These are phyloP conservation scores for Dendrocincla fuliginosa DNA, from an alignment of 2,797 vertebrate species.

Conservation along the genomic window DNA sequence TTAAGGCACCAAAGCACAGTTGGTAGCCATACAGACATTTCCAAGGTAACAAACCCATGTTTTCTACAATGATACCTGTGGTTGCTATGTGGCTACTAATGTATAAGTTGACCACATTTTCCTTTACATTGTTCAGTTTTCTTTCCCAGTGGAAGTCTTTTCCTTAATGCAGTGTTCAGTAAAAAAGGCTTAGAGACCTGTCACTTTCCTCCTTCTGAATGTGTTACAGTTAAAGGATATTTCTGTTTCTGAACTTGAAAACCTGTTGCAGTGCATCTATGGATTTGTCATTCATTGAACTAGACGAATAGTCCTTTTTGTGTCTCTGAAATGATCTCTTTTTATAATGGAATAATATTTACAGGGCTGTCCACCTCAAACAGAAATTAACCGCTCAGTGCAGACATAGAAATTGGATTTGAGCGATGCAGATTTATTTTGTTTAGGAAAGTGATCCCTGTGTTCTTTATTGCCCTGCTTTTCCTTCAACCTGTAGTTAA, in stretches of 20 bases:
- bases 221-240: neutral
- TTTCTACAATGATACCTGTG: neutral
- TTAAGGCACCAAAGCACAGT: neutral
- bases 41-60: neutral
- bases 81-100: neutral
- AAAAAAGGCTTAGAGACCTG: neutral
- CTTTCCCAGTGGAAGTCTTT: neutral
- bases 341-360: neutral
- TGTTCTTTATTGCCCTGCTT: neutral
- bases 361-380: neutral
- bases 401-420: neutral
- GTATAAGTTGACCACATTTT: neutral
- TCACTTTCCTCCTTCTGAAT: neutral
- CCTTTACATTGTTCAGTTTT: neutral
- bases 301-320: neutral
- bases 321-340: neutral
- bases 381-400: neutral
- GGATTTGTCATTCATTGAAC: neutral
- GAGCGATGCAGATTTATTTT: neutral
- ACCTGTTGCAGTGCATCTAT: neutral
- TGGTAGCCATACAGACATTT: slow-evolving; percentile 3
- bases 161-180: neutral
- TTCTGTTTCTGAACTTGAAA: slow-evolving; percentile 6
- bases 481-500: neutral
- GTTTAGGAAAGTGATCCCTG: neutral